A percentile compares a stretch with the other conserved stretches of the same genome.
Evolutionary conservation across 2,888 invertebrate species (phyloP).

Genomic region (Aplocera efformata): DNA sequence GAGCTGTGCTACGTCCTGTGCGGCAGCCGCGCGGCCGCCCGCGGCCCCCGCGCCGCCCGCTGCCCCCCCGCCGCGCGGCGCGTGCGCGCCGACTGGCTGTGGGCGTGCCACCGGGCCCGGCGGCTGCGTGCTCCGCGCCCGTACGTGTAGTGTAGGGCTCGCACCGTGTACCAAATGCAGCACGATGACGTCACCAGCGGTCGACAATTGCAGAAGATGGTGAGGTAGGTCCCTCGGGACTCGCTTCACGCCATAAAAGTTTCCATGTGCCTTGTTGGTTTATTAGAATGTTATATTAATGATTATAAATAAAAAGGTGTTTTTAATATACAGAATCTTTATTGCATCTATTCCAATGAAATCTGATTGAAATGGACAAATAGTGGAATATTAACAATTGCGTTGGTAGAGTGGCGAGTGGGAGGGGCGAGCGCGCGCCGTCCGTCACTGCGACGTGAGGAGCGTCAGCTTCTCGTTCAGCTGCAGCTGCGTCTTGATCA

Average conservation of each 20-base stretch:
- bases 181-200: no score
- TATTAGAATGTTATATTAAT: no score
- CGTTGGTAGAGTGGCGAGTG: no score
- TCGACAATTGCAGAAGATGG: no score
- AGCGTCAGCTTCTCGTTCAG: slow-evolving; percentile 97
- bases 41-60: no score
- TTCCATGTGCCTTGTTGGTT: no score
- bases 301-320: no score
- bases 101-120: slow-evolving; percentile 74
- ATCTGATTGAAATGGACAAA: slow-evolving; percentile 1
- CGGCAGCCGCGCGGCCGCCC: slow-evolving; percentile 18
- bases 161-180: no score
- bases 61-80: slow-evolving; percentile 1
- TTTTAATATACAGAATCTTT: slow-evolving; percentile 9
- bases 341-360: slow-evolving; percentile 9
- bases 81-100: slow-evolving; percentile 82
- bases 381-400: background rate
- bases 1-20: slow-evolving; percentile 42
- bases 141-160: background rate
- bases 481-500: slow-evolving; percentile 97
- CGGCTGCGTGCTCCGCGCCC: slow-evolving; percentile 21
- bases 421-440: background rate
- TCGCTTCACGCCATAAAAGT: no score
- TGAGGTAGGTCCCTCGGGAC: no score
- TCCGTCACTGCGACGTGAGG: slow-evolving; percentile 82